These are phyloP conservation scores for Ormyrus pomaceus DNA, from an alignment of 2,888 invertebrate species.

Conservation along the genomic window DNA sequence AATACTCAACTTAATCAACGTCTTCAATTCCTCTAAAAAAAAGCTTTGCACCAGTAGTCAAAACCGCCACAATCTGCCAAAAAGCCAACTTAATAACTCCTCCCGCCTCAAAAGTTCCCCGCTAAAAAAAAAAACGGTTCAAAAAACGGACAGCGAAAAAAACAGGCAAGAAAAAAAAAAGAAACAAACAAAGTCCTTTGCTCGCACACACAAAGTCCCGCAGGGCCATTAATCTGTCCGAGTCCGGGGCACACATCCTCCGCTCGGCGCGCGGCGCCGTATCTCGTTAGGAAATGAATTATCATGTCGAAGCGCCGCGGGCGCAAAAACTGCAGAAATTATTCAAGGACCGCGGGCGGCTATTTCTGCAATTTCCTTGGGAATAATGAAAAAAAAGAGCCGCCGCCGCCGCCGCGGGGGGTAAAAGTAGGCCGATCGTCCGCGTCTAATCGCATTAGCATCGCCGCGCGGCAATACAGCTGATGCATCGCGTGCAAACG, in stretches of 20 bases:
- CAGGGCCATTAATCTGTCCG: neutral
- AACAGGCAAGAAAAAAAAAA: too few species aligned
- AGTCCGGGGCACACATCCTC: too few species aligned
- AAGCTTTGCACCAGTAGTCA: too few species aligned
- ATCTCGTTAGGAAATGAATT: slow-evolving; percentile 6
- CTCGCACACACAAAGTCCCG: neutral
- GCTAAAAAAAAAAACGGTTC: too few species aligned
- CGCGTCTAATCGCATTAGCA: slow-evolving; percentile 35
- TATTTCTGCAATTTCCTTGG: slow-evolving; percentile 10
- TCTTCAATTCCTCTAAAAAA: too few species aligned
- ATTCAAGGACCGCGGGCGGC: slow-evolving; percentile 6
- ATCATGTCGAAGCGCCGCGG: neutral
- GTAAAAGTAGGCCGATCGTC: slow-evolving; percentile 33
- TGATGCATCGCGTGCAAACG: slow-evolving; percentile 20
- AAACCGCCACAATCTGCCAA: too few species aligned
- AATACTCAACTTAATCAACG: too few species aligned
- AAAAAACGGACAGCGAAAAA: too few species aligned
- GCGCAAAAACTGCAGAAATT: slow-evolving; percentile 18
- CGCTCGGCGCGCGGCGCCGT: neutral
- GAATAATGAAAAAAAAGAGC: neutral
- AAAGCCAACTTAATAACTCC: too few species aligned
- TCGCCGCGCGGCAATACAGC: neutral
- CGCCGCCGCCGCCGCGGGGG: too few species aligned
- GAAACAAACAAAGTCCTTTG: neutral
- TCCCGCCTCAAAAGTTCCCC: too few species aligned